Evolutionary conservation across 2,797 vertebrate species (phyloP).

Genomic region (Gadopsis marmoratus): DNA sequence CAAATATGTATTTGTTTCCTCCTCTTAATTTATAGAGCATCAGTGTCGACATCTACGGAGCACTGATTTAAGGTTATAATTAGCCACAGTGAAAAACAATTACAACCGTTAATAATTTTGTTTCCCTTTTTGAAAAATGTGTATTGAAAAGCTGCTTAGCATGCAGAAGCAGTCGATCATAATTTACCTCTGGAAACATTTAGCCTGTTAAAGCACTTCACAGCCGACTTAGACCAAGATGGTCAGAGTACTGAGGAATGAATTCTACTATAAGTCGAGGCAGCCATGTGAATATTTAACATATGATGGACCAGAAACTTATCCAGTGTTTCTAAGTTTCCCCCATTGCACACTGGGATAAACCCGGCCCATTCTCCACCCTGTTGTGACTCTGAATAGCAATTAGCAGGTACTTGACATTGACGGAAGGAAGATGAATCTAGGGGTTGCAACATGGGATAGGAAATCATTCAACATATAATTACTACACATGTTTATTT

Average conservation of each 20-base stretch:
- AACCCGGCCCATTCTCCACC: background rate
- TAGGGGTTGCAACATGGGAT: background rate
- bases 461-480: background rate
- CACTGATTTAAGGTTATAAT: constrained; percentile 72
- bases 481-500: background rate
- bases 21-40: constrained; percentile 71
- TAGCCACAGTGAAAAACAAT: constrained; percentile 48
- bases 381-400: background rate
- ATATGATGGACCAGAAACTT: background rate
- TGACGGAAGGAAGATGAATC: background rate
- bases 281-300: background rate
- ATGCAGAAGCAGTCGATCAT: constrained; percentile 49
- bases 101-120: constrained; percentile 51
- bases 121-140: constrained; percentile 46
- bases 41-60: constrained; percentile 59
- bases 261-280: constrained; percentile 8
- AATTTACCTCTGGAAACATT: constrained; percentile 52
- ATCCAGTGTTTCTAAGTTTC: background rate
- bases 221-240: constrained; percentile 9
- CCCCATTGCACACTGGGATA: background rate
- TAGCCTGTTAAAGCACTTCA: constrained; percentile 42
- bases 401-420: background rate
- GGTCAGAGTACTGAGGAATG: constrained; percentile 7
- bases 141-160: constrained; percentile 57
- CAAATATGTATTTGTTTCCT: constrained; percentile 80